These are phyloP conservation scores for Bombus pyrosoma DNA, from an alignment of 1,140 invertebrate genomes.

Conservation along the genomic window DNA sequence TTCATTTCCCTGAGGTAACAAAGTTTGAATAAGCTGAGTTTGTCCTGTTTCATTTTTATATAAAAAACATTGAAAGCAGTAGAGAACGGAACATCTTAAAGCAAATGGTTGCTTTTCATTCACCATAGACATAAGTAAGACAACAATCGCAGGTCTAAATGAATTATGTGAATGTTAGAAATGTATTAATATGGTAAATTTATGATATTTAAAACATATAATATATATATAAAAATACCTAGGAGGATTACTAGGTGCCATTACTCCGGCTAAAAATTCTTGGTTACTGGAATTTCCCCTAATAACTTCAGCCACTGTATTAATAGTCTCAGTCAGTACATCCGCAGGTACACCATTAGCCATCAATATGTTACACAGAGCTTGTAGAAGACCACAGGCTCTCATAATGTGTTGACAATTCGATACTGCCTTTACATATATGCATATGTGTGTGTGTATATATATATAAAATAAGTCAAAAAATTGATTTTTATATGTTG, in stretches of 20 bases:
- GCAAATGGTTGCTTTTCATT: conserved; percentile 98
- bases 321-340: conserved; percentile 97
- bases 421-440: conserved; percentile 78
- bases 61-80: conserved; percentile 98
- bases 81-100: conserved; percentile 96
- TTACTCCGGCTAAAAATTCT: conserved; percentile 94
- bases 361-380: conserved; percentile 95
- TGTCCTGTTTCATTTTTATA: conserved; percentile 97
- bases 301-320: conserved; percentile 97
- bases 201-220: neutral
- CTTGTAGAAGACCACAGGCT: conserved; percentile 90
- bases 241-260: conserved; percentile 95
- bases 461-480: neutral
- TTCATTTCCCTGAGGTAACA: conserved; percentile 93
- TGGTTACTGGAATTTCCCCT: conserved; percentile 95
- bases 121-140: conserved; percentile 99
- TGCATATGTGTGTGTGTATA: neutral
- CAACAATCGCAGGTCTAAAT: conserved; percentile 93
- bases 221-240: conserved; percentile 81
- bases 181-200: neutral
- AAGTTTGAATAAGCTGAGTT: conserved; percentile 93
- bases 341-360: conserved; percentile 98
- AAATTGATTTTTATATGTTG: neutral
- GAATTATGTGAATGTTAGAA: conserved; percentile 19
- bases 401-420: conserved; percentile 95